Evolutionary conservation across 92 coral and sea anemone species (phyloP).

Genomic region (Hydrozoanthus gracilis): DNA sequence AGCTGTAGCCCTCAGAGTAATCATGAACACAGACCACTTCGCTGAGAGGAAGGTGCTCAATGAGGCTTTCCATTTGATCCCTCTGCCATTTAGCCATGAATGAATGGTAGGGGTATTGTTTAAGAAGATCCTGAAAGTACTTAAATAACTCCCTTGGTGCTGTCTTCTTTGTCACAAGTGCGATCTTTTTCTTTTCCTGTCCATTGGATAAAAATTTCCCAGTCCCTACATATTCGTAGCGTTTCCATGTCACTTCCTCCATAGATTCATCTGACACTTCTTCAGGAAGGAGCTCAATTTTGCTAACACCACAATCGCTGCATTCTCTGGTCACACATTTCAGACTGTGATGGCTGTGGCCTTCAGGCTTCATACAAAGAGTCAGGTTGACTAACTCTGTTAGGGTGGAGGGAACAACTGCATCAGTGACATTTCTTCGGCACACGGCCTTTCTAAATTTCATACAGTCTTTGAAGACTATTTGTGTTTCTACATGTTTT

Average conservation of each 20-base stretch:
- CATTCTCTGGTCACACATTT: slow-evolving; percentile 65
- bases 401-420: slow-evolving; percentile 45
- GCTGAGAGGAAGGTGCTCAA: slow-evolving; percentile 57
- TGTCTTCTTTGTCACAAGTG: slow-evolving; percentile 51
- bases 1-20: slow-evolving; percentile 52
- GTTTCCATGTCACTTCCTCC: slow-evolving; percentile 46
- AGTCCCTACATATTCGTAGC: slow-evolving; percentile 54
- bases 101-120: slow-evolving; percentile 57
- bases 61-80: slow-evolving; percentile 58
- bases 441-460: slow-evolving; percentile 49
- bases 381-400: slow-evolving; percentile 58
- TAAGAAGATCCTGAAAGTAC: slow-evolving; percentile 51
- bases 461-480: slow-evolving; percentile 60
- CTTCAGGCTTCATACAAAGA: slow-evolving; percentile 46
- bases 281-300: slow-evolving; percentile 60
- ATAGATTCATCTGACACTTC: slow-evolving; percentile 30
- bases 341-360: slow-evolving; percentile 45
- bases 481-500: slow-evolving; percentile 65
- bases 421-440: slow-evolving; percentile 31
- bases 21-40: slow-evolving; percentile 34
- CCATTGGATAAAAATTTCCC: slow-evolving; percentile 65
- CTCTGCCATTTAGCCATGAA: slow-evolving; percentile 69
- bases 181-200: slow-evolving; percentile 62
- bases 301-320: slow-evolving; percentile 55
- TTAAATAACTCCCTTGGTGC: slow-evolving; percentile 41